Base-by-base conservation (phyloP, 1,140 invertebrate genomes). In the Glossosoma conforme region DNA sequence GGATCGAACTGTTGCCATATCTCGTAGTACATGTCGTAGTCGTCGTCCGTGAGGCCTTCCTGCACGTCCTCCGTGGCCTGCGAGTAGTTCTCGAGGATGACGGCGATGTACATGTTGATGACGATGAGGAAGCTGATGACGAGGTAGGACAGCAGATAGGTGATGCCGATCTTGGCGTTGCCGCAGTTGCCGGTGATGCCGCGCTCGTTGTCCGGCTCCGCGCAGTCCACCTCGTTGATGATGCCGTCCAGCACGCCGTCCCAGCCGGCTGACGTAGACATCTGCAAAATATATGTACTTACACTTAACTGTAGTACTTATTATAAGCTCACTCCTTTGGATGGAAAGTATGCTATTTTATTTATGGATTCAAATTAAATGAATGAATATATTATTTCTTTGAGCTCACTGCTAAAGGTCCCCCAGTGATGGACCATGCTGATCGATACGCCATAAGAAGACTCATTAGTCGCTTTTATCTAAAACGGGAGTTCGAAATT, bases 21-120 rank as follows among this genome's bases (percentile, higher is more conserved):
- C 75, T 98, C 95, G 68, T 98, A 98, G 74, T 97, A 98, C 93
- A 98, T 97, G 68, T 98, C 96, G 75, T 98, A 98, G 69, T 98
- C 95, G 72, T 98, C 95, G 67, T 97, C 93, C 21, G 95, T 98
- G 33, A 98, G 78, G 62, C 95, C 94, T 72, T 98, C 94, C 67
- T 98, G 94, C 33, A 98, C 96, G 71, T 98, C 96, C 75, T 98
- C 95, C 32, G 94, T 97, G 22, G 95, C 95, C 75, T 93, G 89
- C 47, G 91, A 96, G 74, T 98, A 98, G 74, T 98, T 98, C 75
- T 98, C 95, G 70, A 98, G 83, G 72, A 98, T 98, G 67, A 97
- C 93, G 64, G 94, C 94, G 72, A 97, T 98, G 82, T 97, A 97
- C 95, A 97, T 97, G 83, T 97, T 97, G 69, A 97, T 95, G 56